Base-by-base conservation (phyloP, 2,113 vertebrate species). In the Ahaetulla prasina region DNA sequence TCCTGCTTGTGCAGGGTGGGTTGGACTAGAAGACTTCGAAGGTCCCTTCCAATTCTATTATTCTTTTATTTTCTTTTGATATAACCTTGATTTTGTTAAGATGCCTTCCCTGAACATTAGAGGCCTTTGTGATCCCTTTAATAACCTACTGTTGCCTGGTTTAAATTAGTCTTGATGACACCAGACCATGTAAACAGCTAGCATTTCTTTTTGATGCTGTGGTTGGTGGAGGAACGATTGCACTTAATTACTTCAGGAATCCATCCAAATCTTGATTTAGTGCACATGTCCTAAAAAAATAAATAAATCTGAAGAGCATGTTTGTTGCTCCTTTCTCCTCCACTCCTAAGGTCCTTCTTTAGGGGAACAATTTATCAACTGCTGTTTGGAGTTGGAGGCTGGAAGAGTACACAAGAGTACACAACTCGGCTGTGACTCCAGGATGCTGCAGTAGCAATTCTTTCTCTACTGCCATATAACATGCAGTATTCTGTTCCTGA, bases 21-120 rank as follows among this genome's bases (percentile, higher is more conserved):
- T 11, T 60, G 57, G 57, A 27, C 25, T 27, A 11, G 25, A 60
- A 60, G 57, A 30, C 11, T 63, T 63, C 10, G 27, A 30, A 30
- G 25, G 57, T 60, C 57, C 25, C 25, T 60, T 27, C 57, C 8
- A 27, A 60, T 60, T 60, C 57, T 30, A 30, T 60, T 63, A 63
- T 14, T 63, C 57, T 63, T 0, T 63, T 63, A 45, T 6, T 95
- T 95, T 80, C 89, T 94, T 96, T 96, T 23, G 39, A 89, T 63
- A 94, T 94, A 93, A 54, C 30, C 43, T 74, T 92, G 23, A 27
- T 88, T 86, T 8, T 88, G 3, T 50, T 94, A 22, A 93, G 63
- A 20, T 1, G 39, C 8, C 54, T 25, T n/a, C 91, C 86, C n/a
- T 39, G 5, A 87, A 22, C 49, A 54, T 94, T 95, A 94, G 57